Evolutionary conservation across 2,797 vertebrate species (phyloP), one percentile per base, ranked within the genome.

Genomic region (Taeniopygia guttata): DNA sequence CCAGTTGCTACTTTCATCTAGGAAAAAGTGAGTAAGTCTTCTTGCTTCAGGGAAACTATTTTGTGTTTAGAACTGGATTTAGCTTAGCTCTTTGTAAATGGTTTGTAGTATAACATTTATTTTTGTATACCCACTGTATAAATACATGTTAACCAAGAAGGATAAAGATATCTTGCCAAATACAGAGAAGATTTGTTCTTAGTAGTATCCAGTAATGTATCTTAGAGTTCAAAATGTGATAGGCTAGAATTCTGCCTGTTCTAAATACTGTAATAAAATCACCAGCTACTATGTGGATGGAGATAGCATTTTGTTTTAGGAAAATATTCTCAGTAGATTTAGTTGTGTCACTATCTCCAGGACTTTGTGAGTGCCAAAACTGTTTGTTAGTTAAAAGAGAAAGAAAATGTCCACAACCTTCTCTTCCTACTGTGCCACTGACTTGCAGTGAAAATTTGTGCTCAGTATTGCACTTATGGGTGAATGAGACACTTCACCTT

Each of bases 221-320:
- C 56, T 75, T 63, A 23, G 34, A 84, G 43, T 72, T 88, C 48
- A 56, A 75, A 88, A 68, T 13, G 25, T 51, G 66, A 49, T 74
- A 18, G 74, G 21, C 32, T 75, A 86, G 56, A 86, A 70, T 68
- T 88, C 34, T 82, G 52, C 74, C 52, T 91, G 8, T 76, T 94
- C n/a, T 81, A 75, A 95, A 43, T 75, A n/a, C 45, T 78, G 36
- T 75, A 84, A 91, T 90, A 72, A 94, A 93, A 93, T 93, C 90
- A 91, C 54, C 73, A 94, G 69, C 88, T 93, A 52, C 88, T 81
- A 72, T 75, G 68, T 86, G 49, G 48, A 72, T 72, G 56, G 59
- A 72, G 77, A 64, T 49, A 89, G 62, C 46, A 62, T 81, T 87
- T 94, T 75, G 54, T 67, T 81, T 67, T 56, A 81, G 66, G 74